Base-by-base conservation (phyloP, 2,888 invertebrate genomes). In the Gastracanthus pulcherrimus region DNA sequence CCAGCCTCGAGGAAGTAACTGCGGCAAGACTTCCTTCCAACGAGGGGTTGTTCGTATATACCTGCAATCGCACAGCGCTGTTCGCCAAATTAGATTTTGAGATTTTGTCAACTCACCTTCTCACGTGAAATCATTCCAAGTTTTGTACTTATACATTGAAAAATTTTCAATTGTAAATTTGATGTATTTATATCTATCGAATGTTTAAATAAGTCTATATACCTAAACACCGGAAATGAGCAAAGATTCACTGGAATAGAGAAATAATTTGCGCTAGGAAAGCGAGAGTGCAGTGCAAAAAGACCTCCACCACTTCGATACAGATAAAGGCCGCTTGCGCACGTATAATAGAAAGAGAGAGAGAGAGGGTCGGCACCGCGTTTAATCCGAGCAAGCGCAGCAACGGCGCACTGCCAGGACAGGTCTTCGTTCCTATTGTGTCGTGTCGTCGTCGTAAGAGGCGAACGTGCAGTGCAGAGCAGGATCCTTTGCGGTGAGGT, bases 381-480 rank as follows among this genome's bases (percentile, higher is more conserved):
- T 67, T 76, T 76, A 69, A 76, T 76, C 76, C 69, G 31, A 38
- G 66, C 74, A 38, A n/a, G 5, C 19, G 66, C 16, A 36, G 64
- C 34, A 41, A 41, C 19, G 23, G 36, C 23, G 48, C 67, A 19
- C n/a, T 38, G 67, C 19, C 76, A 51, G 75, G 76, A 69, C 69
- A 76, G 60, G 67, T 69, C 76, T 66, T 45, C 58, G 76, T 41
- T 76, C 58, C 76, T 69, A 69, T 76, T 76, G 76, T 77, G 62
- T 60, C 77, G 70, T 41, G 29, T 31, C 70, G 77, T 58, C 41
- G 38, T 64, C 38, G 66, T 29, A 23, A 66, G 36, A 34, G 45
- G 36, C 41, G 26, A 9, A 19, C 11, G 45, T n/a, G 62, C 51
- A 62, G n/a, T 45, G 38, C 26, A 67, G 36, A 58, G 11, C 45